Evolutionary conservation across 2,888 invertebrate genomes (phyloP), one percentile per base, ranked within the genome.

Genomic region (Hedychridium roseum): DNA sequence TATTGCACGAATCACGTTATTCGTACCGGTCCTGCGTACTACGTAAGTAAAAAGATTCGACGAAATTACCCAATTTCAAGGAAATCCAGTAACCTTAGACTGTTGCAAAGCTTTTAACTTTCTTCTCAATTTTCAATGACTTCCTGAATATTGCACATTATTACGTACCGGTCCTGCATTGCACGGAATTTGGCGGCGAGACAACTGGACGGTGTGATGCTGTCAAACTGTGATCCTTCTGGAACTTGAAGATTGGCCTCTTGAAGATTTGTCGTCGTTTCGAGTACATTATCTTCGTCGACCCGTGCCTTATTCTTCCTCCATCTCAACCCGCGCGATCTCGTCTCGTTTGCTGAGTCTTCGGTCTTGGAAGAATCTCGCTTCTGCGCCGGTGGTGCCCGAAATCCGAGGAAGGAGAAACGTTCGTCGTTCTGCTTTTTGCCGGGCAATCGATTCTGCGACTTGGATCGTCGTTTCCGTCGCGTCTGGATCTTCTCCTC

Each of bases 141-240:
- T n/a, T n/a, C n/a, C n/a, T n/a, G n/a, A n/a, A n/a, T n/a, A n/a
- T n/a, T n/a, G n/a, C n/a, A n/a, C n/a, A n/a, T n/a, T n/a, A n/a
- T n/a, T n/a, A n/a, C n/a, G n/a, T n/a, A n/a, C n/a, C n/a, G n/a
- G 68, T 89, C 88, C 16, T 89, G 88, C 85, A 89, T 89, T 23
- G 88, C 87, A 55, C 85, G 83, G 52, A 89, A 79, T 79, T 88
- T 88, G 2, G 87, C 86, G 1, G 88, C 85, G 43, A 89, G 79
- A 76, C 88, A 88, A 17, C 76, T 77, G 3, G 78, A 76, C 2
- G 74, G 66, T 0, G 70, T 77, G 2, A 76, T 57, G 36, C 68
- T 76, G 43, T 74, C 73, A 43, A 74, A 77, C 4, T 64, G 62
- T 1, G 68, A 47, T 11, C 46, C 39, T 1, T 52, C 41, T n/a